phyloP scores from a whole-genome alignment of 2,888 invertebrate species.

The Hipparchia semele region DNA sequence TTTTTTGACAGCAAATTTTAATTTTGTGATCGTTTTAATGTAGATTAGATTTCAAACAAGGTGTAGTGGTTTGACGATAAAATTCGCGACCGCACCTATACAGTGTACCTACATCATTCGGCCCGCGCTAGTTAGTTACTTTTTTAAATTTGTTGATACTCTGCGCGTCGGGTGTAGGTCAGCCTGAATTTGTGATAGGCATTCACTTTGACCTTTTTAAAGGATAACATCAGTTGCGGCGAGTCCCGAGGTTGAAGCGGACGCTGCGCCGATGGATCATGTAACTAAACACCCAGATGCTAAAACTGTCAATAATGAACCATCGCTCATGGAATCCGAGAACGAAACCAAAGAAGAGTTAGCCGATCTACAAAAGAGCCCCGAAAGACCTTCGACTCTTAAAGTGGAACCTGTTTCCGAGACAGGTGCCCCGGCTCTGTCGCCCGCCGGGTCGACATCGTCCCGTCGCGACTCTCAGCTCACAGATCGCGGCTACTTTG shows the following conservation, averaged over 20 bases:
- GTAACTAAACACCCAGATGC: not conserved
- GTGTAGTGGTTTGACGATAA: no score
- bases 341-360: slow-evolving; percentile 28
- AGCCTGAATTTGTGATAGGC: not conserved
- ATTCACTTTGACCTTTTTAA: not conserved
- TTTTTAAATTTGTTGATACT: not conserved
- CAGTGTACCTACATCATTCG: no score
- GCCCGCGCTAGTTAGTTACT: no score
- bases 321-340: not conserved
- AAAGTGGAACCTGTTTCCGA: slow-evolving; percentile 43
- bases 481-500: slow-evolving; percentile 87
- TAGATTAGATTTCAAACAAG: no score
- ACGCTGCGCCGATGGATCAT: not conserved
- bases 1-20: no score
- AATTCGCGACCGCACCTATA: no score
- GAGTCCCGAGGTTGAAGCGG: not conserved
- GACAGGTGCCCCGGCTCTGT: slow-evolving; percentile 32
- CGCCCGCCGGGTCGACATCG: slow-evolving; percentile 47
- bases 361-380: slow-evolving; percentile 38
- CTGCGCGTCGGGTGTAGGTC: not conserved
- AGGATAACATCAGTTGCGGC: not conserved
- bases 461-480: slow-evolving; percentile 67
- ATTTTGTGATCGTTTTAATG: no score
- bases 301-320: not conserved
- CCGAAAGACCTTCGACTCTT: slow-evolving; percentile 50